A percentile compares a stretch with the other conserved stretches of the same genome.
phyloP scores from a whole-genome alignment of 2,113 vertebrate species.

The Macaca nemestrina region DNA sequence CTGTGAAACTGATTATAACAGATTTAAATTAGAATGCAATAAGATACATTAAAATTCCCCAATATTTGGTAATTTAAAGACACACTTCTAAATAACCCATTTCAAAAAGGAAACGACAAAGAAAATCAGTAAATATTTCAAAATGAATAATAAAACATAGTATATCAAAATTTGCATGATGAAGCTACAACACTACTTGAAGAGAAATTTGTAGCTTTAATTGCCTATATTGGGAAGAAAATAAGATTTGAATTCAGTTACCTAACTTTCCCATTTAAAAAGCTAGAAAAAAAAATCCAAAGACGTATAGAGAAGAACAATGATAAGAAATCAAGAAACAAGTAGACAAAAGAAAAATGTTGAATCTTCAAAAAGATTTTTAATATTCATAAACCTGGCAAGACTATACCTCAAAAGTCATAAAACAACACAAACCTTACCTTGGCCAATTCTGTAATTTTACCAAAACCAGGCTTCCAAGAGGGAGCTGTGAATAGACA shows the following conservation, averaged over 20 bases:
- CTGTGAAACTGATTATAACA: neutral
- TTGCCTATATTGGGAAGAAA: neutral
- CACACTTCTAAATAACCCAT: neutral
- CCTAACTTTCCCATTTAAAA: slow-evolving; percentile 1
- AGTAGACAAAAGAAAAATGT: neutral
- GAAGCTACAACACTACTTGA: neutral
- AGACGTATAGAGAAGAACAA: neutral
- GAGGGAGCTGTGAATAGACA: slow-evolving; percentile 76
- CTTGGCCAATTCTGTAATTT: slow-evolving; percentile 77
- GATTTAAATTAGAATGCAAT: neutral
- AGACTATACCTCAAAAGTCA: neutral
- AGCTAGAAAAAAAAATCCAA: neutral
- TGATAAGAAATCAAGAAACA: slow-evolving; percentile 13
- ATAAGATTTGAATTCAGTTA: neutral
- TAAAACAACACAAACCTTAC: slow-evolving; percentile 66
- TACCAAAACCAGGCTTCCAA: slow-evolving; percentile 78
- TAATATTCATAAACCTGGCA: neutral
- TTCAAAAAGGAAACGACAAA: slow-evolving; percentile 25
- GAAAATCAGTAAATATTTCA: neutral
- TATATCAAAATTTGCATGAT: slow-evolving; percentile 5
- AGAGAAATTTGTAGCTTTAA: slow-evolving; percentile 19
- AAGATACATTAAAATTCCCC: neutral
- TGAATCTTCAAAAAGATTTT: neutral
- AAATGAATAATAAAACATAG: slow-evolving; percentile 20
- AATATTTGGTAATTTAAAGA: slow-evolving; percentile 33